Evolutionary conservation across 2,113 vertebrate species (phyloP), one percentile per base, ranked within the genome.

Genomic region (Vidua macroura): DNA sequence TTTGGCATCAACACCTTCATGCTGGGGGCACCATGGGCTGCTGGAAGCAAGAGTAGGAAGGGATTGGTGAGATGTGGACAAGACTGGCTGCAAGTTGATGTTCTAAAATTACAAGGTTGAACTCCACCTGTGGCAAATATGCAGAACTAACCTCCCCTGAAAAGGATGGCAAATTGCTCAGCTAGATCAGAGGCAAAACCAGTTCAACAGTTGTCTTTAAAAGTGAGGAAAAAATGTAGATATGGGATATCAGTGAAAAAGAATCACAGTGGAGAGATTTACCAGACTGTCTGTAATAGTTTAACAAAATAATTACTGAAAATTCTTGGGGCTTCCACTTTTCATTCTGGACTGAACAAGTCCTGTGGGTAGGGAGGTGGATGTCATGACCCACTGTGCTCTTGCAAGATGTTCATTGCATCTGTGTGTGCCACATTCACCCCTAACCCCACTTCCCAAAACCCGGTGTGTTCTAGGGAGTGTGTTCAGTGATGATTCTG

Each of bases 141-240:
- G 11, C 17, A 55, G 46, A 2, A 7, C 15, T 30, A 15, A 70
- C 15, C 23, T 33, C 22, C 53, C 31, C 48, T 2, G 7, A 25
- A 84, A 64, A 82, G 24, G 58, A 70, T 49, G 28, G 12, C 7
- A 69, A 66, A 6, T 77, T 52, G 28, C 10, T 83, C 41, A 83
- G 1, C 55, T 53, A 59, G 68, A 15, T 77, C 59, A 81, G 72
- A 69, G 41, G 22, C 22, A 86, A 77, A 64, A 80, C 6, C 3
- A 35, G 13, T 66, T 88, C 49, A 41, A 14, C 6, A 43, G 6
- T 24, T 53, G 25, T 28, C n/a, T 76, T 80, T 6, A 70, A 80
- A 70, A 51, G 6, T 11, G n/a, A 31, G 22, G 5, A 0, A 8
- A 13, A 20, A 31, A 27, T 35, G 31, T 0, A 31, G 55, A 31